Evolutionary conservation across 2,888 invertebrate genomes (phyloP).

Genomic region (Cheilosia vulpina): DNA sequence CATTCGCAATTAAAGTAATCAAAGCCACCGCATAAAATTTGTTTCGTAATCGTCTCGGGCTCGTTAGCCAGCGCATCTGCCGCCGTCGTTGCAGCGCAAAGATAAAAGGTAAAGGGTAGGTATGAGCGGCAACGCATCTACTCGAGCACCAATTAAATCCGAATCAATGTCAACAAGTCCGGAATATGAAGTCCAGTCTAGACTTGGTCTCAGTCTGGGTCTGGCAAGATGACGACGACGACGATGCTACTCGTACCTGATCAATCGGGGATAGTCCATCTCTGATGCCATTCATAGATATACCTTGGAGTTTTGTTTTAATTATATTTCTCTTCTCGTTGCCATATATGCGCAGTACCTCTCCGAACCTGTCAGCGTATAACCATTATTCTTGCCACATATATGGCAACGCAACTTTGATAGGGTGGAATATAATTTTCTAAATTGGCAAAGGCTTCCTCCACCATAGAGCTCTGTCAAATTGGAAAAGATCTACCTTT

Average conservation of each 20-base stretch:
- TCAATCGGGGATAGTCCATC: conserved; percentile 57
- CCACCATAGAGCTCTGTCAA: conserved; percentile 41
- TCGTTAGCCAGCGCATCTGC: conserved; percentile 32
- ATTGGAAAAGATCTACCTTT: conserved; percentile 30
- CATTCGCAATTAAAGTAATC: conserved; percentile 30
- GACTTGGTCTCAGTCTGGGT: conserved; percentile 35
- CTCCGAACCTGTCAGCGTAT: conserved; percentile 49
- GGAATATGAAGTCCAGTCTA: conserved; percentile 60
- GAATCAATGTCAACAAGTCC: conserved; percentile 62
- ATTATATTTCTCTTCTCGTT: conserved; percentile 45
- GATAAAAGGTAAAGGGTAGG: neutral
- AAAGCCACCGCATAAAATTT: conserved; percentile 28
- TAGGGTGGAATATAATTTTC: conserved; percentile 69
- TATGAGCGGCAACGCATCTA: conserved; percentile 19
- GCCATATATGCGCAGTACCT: conserved; percentile 29
- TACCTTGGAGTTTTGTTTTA: conserved; percentile 62
- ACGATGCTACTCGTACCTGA: conserved; percentile 16
- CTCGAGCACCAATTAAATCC: conserved; percentile 62
- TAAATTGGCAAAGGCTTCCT: conserved; percentile 66
- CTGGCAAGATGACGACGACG: neutral
- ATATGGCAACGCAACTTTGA: conserved; percentile 59
- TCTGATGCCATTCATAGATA: conserved; percentile 69
- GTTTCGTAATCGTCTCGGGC: conserved; percentile 17
- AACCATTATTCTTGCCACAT: conserved; percentile 71
- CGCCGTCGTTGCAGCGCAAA: conserved; percentile 22